Percentiles rank a stretch among this genome's conserved stretches.
phyloP scores from a whole-genome alignment of 2,888 invertebrate species.

The Diogma glabrata region DNA sequence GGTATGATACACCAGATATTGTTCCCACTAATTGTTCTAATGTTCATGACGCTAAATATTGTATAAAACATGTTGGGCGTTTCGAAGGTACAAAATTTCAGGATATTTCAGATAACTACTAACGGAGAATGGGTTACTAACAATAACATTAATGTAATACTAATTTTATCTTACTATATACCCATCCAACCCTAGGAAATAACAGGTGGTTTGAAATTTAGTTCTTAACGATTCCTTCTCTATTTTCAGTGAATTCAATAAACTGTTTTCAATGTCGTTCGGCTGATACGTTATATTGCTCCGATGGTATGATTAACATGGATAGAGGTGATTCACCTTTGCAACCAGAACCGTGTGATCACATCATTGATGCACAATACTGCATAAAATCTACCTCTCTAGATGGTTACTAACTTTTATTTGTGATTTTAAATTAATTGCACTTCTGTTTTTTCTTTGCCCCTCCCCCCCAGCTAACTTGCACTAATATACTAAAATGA shows the following conservation, averaged over 20 bases:
- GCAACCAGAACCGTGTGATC: constrained; percentile 51
- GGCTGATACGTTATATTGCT: constrained; percentile 52
- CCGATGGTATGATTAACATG: constrained; percentile 49
- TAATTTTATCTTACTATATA: neutral
- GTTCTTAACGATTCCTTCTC: too few species aligned
- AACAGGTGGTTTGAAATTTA: too few species aligned
- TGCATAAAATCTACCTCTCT: constrained; percentile 70
- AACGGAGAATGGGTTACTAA: constrained; percentile 10
- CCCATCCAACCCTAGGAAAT: too few species aligned
- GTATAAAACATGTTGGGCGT: constrained; percentile 87
- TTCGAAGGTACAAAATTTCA: constrained; percentile 58
- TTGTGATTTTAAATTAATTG: too few species aligned
- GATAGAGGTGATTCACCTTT: constrained; percentile 42
- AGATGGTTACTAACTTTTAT: too few species aligned
- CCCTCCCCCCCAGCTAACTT: too few species aligned
- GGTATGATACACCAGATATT: constrained; percentile 50
- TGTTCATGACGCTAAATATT: constrained; percentile 77
- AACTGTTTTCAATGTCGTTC: constrained; percentile 73
- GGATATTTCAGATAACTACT: neutral
- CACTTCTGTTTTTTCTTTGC: too few species aligned
- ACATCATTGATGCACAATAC: constrained; percentile 67
- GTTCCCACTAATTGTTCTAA: constrained; percentile 57
- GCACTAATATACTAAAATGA: too few species aligned
- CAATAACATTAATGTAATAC: neutral
- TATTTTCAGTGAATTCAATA: constrained; percentile 38